Evolutionary conservation across 2,797 vertebrate genomes (phyloP).

Genomic region (Danio tinwini): DNA sequence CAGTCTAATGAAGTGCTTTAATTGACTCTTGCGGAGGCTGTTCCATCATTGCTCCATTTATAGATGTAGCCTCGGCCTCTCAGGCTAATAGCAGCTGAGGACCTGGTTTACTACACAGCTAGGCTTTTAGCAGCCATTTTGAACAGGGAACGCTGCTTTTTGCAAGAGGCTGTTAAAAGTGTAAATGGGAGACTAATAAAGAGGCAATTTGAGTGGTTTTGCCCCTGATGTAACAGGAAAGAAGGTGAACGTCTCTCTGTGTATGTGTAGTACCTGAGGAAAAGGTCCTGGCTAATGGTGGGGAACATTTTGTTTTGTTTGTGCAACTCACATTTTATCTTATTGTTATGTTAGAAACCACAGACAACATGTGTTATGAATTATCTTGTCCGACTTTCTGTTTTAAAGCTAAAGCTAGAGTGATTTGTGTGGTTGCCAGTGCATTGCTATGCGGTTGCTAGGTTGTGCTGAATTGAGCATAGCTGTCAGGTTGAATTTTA

Average conservation of each 20-base stretch:
- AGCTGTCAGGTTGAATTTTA: no score
- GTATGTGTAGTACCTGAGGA: background rate
- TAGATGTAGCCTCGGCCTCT: slow-evolving; percentile 60
- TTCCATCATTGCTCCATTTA: slow-evolving; percentile 50
- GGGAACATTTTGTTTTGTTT: background rate
- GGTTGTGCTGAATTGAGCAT: no score
- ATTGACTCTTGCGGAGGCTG: slow-evolving; percentile 65
- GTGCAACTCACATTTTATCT: background rate
- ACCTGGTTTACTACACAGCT: slow-evolving; percentile 60
- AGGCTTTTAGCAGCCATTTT: slow-evolving; percentile 78
- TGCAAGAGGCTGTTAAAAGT: slow-evolving; percentile 70
- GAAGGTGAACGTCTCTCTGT: slow-evolving; percentile 9
- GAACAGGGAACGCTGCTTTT: slow-evolving; percentile 68
- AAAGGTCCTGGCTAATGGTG: background rate
- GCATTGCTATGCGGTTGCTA: no score
- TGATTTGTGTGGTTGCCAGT: background rate
- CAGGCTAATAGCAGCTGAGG: slow-evolving; percentile 71
- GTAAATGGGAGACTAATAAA: slow-evolving; percentile 77
- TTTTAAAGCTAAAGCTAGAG: background rate
- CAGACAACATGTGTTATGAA: background rate
- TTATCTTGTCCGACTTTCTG: background rate
- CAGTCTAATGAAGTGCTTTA: slow-evolving; percentile 69
- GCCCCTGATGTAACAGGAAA: slow-evolving; percentile 25
- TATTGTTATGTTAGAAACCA: background rate
- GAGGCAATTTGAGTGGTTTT: slow-evolving; percentile 68